These are phyloP conservation scores for Myrmecobius fasciatus DNA, from an alignment of 2,113 vertebrate species.

Conservation along the genomic window DNA sequence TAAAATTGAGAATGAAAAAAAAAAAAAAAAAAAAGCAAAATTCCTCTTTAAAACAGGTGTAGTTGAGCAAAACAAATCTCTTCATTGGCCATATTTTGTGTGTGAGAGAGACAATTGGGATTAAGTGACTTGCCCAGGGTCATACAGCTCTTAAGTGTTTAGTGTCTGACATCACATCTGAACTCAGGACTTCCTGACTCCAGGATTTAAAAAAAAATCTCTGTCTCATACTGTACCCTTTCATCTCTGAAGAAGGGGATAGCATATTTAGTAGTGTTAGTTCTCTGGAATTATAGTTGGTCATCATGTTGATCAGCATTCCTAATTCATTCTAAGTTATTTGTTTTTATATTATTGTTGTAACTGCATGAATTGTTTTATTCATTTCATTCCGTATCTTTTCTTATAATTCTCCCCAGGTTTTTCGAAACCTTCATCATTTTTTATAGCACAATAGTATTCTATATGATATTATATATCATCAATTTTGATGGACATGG, in stretches of 20 bases:
- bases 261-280: neutral
- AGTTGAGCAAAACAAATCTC: neutral
- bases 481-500: too few relatives aligned
- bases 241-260: neutral
- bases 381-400: neutral
- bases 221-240: neutral
- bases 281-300: neutral
- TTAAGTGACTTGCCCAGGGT: too few relatives aligned
- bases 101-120: too few relatives aligned
- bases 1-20: neutral
- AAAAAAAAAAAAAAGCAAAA: neutral
- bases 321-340: neutral
- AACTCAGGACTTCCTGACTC: too few relatives aligned
- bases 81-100: neutral
- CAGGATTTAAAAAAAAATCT: neutral
- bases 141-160: too few relatives aligned
- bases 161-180: too few relatives aligned
- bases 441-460: neutral
- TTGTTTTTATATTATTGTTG: neutral
- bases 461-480: neutral
- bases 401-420: neutral
- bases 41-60: neutral
- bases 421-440: neutral
- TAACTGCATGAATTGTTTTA: neutral
- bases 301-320: neutral